These are phyloP conservation scores for cat (Felis catus) DNA, from an alignment of 2,113 vertebrate genomes.

Conservation along the genomic window DNA sequence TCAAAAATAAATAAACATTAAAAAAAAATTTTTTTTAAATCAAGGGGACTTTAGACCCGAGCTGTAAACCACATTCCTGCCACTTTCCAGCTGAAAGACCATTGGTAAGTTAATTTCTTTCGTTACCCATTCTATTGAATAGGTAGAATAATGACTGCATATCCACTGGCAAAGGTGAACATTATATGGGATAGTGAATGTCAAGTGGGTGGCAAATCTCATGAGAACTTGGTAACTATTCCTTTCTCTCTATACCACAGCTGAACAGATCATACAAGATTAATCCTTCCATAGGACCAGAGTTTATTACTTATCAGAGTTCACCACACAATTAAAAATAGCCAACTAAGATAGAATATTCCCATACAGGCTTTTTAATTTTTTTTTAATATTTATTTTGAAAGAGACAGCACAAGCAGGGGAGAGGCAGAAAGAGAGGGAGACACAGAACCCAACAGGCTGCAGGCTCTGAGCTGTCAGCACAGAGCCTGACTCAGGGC, in stretches of 20 bases:
- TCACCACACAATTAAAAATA: not conserved
- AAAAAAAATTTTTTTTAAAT: too few relatives aligned
- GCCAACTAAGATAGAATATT: not conserved
- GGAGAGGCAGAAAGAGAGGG: too few relatives aligned
- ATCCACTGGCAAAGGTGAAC: not conserved
- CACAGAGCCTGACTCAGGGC: too few relatives aligned
- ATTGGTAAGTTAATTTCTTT: not conserved
- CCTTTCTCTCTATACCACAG: not conserved
- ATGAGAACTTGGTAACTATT: not conserved
- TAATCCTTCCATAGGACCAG: not conserved
- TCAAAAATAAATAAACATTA: too few relatives aligned
- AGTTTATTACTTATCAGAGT: too few relatives aligned
- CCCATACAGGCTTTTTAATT: not conserved
- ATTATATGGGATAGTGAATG: not conserved
- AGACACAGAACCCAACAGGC: too few relatives aligned
- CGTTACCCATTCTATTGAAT: not conserved
- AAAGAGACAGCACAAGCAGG: too few relatives aligned
- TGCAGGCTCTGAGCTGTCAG: too few relatives aligned
- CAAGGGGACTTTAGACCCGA: not conserved
- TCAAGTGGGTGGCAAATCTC: not conserved
- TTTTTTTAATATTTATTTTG: too few relatives aligned
- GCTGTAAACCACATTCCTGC: not conserved
- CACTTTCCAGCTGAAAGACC: conserved; percentile 14
- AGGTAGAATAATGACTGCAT: not conserved
- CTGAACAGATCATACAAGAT: not conserved